Conservation (phyloP, 2,797 vertebrate genomes). For the Sciaenops ocellatus region DNA sequence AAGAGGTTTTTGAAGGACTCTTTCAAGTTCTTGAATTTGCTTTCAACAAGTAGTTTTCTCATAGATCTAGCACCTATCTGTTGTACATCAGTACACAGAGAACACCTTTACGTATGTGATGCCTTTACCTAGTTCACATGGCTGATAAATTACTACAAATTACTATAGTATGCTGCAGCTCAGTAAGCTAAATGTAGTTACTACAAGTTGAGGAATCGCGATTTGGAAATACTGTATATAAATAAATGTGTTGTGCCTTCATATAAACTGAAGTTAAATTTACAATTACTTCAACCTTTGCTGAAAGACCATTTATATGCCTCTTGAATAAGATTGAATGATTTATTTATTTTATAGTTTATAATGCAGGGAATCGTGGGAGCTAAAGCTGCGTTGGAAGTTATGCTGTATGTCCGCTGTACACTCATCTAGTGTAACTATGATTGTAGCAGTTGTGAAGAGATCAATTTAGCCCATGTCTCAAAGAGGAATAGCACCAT, state of each 20-base stretch:
- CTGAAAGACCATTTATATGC: neutral
- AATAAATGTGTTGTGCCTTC: neutral
- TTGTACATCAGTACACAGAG: neutral
- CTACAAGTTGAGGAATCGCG: neutral
- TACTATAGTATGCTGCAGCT: neutral
- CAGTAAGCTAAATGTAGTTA: neutral
- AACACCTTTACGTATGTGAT: neutral
- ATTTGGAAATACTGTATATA: neutral
- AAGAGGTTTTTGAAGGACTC: too few species aligned
- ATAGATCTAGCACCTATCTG: neutral
- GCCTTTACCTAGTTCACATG: neutral
- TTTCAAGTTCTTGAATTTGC: too few species aligned
- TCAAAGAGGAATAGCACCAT: conserved; percentile 28
- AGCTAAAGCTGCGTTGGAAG: conserved; percentile 22
- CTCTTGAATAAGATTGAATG: neutral
- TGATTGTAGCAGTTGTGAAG: conserved; percentile 14
- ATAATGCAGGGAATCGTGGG: neutral
- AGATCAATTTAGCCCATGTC: conserved; percentile 37
- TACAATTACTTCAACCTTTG: neutral
- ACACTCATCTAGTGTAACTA: conserved; percentile 36
- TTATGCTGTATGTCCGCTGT: conserved; percentile 1
- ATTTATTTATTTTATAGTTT: neutral
- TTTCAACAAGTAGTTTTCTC: neutral
- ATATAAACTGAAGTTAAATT: neutral
- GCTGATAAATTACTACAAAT: neutral